Evolutionary conservation across 2,113 vertebrate genomes (phyloP), one percentile per base, ranked within the genome.

Genomic region (Corythornis madagascariensis): DNA sequence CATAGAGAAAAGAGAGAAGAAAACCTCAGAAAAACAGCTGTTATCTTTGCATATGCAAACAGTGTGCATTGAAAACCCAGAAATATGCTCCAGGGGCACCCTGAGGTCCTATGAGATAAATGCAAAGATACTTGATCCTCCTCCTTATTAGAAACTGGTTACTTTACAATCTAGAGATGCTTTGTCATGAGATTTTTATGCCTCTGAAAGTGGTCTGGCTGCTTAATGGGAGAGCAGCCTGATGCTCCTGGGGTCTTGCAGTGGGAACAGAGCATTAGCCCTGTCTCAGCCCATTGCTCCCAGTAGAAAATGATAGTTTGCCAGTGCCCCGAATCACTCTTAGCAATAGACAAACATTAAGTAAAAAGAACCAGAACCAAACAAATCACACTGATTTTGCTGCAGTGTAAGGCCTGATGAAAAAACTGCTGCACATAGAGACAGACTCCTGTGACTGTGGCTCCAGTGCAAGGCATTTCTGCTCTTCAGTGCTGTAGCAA

Each of bases 11-110:
- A 76, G 67, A 83, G 72, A 83, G n/a, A 67, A 85, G 69, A 92
- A 92, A 91, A 61, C 42, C 82, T 76, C 60, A 13, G 57, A 45
- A 69, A 79, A 89, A 2, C 82, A 95, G 78, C 82, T 93, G 88
- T 63, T 83, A 40, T 86, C 45, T 88, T 83, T 70, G 71, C 43
- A 57, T 6, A 73, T 85, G 55, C 53, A 50, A 67, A 90, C 57
- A 63, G 33, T 1, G 1, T 47, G 22, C 71, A 60, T 55, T 82
- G 26, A 92, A 61, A 73, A 6, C 38, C 42, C 16, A 57, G 75
- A 89, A 70, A 72, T 11, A 25, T 5, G 78, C 53, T 57, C 11
- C 16, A 20, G 59, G 7, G 33, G 28, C 50, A 90, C 47, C 42
- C 81, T 50, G 53, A 40, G 71, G 63, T 73, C 38, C 15, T 72